Base-by-base conservation (phyloP, 2,888 invertebrate species). In the Lasiommata megera region DNA sequence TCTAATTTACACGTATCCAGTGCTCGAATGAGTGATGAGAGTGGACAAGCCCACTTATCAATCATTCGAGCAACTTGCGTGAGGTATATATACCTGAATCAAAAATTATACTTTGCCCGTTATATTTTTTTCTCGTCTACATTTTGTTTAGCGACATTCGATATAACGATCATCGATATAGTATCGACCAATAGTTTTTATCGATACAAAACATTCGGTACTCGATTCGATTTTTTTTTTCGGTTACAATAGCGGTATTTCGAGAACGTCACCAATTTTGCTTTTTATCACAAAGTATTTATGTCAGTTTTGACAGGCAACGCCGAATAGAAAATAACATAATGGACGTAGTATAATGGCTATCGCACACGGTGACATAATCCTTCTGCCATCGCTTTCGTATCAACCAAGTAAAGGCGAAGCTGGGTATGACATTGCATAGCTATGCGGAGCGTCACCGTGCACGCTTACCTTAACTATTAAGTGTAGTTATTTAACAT, bases 401-500 rank as follows among this genome's bases (percentile, higher is more conserved):
- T 23, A 23, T 23, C 5, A 5, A 23, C 23, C 23, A 23, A 23
- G 23, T 5, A 23, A 23, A 23, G 23, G 23, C 23, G 2, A 23
- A 3, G 23, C 3, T 2, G 3, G 23, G 5, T 2, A 23, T 23
- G 23, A 23, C 2, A 23, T 23, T 5, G 5, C 23, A 23, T 3
- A 3, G 23, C 23, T 5, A 3, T 23, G 23, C 23, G 23, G 2
- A 23, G 23, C 9, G 34, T 34, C 34, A 34, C 11, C 34, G 34
- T 34, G 11, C 11, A 11, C 34, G 34, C 34, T 34, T 34, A 34
- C 34, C 34, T 34, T 31, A 11, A 34, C 11, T 34, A 34, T 34
- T 11, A 34, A 9, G 11, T 34, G 28, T 2, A 51, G 28, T 38
- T 18, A 28, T 51, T 40, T 51, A 28, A 68, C 66, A 64, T 68